Evolutionary conservation across 1,140 invertebrate species (phyloP).

Genomic region (Drosophila navojoa): DNA sequence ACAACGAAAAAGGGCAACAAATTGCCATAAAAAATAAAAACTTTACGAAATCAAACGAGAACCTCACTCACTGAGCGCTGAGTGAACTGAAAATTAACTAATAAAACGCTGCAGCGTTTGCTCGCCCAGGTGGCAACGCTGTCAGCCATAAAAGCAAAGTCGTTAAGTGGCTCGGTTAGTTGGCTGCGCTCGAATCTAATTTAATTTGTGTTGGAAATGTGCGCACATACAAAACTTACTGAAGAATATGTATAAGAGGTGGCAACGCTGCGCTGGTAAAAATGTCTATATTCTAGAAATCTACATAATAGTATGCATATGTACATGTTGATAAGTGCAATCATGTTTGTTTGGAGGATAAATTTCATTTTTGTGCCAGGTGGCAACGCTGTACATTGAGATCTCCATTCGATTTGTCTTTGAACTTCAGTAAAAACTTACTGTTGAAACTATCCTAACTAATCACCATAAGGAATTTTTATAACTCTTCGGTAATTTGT

Average conservation of each 20-base stretch:
- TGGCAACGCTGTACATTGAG: no score
- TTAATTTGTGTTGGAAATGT: background rate
- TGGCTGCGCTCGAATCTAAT: background rate
- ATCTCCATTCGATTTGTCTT: no score
- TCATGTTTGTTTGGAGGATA: no score
- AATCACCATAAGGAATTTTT: no score
- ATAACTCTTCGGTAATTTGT: background rate
- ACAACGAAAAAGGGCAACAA: constrained; percentile 39
- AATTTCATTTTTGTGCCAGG: background rate
- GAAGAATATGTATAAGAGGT: background rate
- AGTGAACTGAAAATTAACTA: constrained; percentile 11
- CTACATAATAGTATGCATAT: no score
- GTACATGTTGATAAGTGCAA: no score
- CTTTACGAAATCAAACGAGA: background rate
- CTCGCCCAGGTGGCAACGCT: background rate
- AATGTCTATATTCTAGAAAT: no score
- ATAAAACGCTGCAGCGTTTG: background rate
- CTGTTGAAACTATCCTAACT: no score
- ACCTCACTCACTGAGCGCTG: background rate
- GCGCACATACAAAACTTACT: background rate
- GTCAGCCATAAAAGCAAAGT: background rate
- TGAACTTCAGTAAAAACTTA: no score
- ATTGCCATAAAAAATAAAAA: constrained; percentile 36
- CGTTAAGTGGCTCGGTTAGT: background rate
- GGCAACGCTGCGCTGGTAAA: background rate